Base-by-base conservation (phyloP, 2,113 vertebrate species). In the Trematomus loennbergii region DNA sequence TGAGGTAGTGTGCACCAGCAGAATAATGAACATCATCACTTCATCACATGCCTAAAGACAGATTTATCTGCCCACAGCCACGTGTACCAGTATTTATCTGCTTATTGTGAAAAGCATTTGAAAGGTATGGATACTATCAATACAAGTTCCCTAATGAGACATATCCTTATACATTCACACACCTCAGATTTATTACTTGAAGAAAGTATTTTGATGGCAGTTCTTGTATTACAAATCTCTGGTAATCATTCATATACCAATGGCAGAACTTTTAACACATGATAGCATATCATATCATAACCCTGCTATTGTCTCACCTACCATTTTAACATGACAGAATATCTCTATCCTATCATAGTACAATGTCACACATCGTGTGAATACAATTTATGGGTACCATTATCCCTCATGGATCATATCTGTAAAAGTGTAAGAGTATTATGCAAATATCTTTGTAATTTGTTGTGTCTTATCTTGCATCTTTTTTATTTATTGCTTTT, bases 21-120 rank as follows among this genome's bases (percentile, higher is more conserved):
- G 7, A 29, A 25, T 15, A 22, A 74, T 49, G 20, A 72, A 62
- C 49, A 15, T 61, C 18, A 45, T 66, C 82, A 60, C 52, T 58
- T 74, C 50, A 62, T 72, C 25, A 12, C 53, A 63, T 50, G 46
- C 22, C 60, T 33, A 17, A 20, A 62, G 11, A 46, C 11, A 60
- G 43, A 61, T 54, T n/a, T 18, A 40, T 29, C 10, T 10, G 12
- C 25, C 59, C 18, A 0, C 40, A 43, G 17, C 15, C 64, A 17
- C 36, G 8, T 58, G 3, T 1, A 2, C n/a, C 25, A 36, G 12
- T 25, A 65, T 62, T 25, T 36, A 64, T 82, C 60, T 57, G 40
- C 3, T 69, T 36, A 53, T 73, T 53, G 17, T 46, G 58, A 66
- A 66, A 22, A 60, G 45, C 63, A 11, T 20, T 40, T n/a, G 17